A percentile compares a stretch with the other conserved stretches of the same genome.
Conservation (phyloP, 2,888 invertebrate genomes). For the Chrysotoxum bicinctum region DNA sequence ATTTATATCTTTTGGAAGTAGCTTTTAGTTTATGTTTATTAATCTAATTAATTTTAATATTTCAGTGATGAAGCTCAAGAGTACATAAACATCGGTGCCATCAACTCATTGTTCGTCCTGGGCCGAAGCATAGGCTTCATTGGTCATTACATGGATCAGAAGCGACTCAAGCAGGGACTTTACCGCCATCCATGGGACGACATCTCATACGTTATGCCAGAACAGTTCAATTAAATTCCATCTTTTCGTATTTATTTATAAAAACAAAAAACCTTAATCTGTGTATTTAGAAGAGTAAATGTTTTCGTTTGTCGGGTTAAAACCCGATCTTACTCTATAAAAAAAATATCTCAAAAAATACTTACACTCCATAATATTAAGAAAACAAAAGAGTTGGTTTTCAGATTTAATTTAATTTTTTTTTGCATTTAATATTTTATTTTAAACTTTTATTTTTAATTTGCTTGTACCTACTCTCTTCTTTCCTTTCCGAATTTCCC, state of each 20-base stretch:
- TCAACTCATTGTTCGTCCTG: constrained; percentile 98
- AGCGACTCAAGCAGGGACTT: constrained; percentile 98
- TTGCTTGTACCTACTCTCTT: background rate
- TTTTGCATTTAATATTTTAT: constrained; percentile 56
- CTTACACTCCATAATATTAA: constrained; percentile 69
- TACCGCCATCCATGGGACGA: constrained; percentile 99
- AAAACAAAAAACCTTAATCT: constrained; percentile 43
- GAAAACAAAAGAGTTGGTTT: constrained; percentile 54
- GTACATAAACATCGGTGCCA: constrained; percentile 97
- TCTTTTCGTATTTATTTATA: constrained; percentile 64
- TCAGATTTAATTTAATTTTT: constrained; percentile 56
- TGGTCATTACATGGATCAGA: constrained; percentile 99
- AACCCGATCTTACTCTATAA: constrained; percentile 33
- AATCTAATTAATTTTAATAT: background rate
- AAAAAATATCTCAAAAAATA: constrained; percentile 46
- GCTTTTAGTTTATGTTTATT: background rate
- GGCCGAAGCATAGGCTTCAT: constrained; percentile 99
- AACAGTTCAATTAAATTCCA: constrained; percentile 79
- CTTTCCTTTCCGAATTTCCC: background rate
- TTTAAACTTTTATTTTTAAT: constrained; percentile 8
- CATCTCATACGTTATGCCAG: constrained; percentile 85
- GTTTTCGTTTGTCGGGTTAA: constrained; percentile 34
- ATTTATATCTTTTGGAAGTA: no score
- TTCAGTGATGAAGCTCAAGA: constrained; percentile 96
- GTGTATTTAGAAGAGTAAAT: constrained; percentile 64